Conservation (phyloP, 2,888 invertebrate genomes). For the Pristionchus mayeri region DNA sequence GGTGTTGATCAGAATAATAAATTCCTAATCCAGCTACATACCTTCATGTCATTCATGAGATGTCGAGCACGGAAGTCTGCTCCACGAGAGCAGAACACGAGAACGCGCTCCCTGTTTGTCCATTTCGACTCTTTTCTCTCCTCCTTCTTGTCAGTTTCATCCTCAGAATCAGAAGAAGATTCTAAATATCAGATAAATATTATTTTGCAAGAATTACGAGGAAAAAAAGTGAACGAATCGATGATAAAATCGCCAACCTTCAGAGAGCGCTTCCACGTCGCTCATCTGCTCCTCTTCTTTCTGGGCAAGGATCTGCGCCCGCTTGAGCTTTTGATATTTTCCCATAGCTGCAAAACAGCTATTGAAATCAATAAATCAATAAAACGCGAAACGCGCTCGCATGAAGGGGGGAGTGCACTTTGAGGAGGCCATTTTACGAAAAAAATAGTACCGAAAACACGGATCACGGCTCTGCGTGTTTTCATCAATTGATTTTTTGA, state of each 20-base stretch:
- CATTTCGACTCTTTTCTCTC: conserved; percentile 84
- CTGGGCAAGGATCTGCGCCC: conserved; percentile 48
- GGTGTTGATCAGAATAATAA: conserved; percentile 79
- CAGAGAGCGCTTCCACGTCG: conserved; percentile 34
- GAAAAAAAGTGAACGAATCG: neutral
- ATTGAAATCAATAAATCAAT: neutral
- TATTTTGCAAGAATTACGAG: neutral
- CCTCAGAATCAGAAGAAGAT: conserved; percentile 48
- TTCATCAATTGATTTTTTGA: too few relatives aligned
- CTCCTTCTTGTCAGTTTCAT: conserved; percentile 25
- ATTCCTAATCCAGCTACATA: conserved; percentile 20
- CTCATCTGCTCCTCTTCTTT: conserved; percentile 51
- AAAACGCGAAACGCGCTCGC: neutral
- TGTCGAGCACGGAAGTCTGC: conserved; percentile 93
- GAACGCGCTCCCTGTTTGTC: conserved; percentile 92
- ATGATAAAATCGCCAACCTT: neutral
- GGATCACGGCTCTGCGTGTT: neutral
- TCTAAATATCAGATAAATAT: neutral
- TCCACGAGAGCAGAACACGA: conserved; percentile 95
- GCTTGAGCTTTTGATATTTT: conserved; percentile 60
- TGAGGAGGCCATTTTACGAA: too few relatives aligned
- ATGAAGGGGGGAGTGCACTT: too few relatives aligned
- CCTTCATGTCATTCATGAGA: conserved; percentile 90
- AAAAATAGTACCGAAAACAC: neutral
- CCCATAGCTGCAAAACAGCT: conserved; percentile 53